Percentiles rank a stretch among this genome's conserved stretches.
Conservation (phyloP, 2,797 vertebrate genomes). For the Menidia menidia region DNA sequence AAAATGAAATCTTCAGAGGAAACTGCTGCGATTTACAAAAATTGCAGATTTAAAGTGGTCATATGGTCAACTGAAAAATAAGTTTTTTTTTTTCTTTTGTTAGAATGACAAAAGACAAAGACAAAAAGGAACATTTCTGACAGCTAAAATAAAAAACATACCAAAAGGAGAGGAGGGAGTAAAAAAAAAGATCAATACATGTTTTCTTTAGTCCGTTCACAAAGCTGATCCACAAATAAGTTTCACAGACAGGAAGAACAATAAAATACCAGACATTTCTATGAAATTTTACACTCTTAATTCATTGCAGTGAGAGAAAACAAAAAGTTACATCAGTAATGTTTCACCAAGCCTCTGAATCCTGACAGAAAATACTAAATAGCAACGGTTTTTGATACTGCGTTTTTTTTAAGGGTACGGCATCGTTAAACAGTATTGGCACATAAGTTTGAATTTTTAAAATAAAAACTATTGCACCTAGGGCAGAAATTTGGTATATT, state of each 20-base stretch:
- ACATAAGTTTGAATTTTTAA: too few relatives aligned
- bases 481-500: too few relatives aligned
- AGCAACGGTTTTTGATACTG: too few relatives aligned
- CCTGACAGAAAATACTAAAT: not conserved
- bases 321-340: slow-evolving; percentile 6
- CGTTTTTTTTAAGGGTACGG: too few relatives aligned
- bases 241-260: slow-evolving; percentile 7
- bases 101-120: not conserved
- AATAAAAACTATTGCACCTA: too few relatives aligned
- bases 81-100: slow-evolving; percentile 16
- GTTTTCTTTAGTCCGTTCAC: slow-evolving; percentile 13
- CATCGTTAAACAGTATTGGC: too few relatives aligned
- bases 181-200: slow-evolving; percentile 14
- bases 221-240: slow-evolving; percentile 30
- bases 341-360: not conserved
- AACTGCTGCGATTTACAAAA: slow-evolving; percentile 61
- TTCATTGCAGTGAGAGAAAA: slow-evolving; percentile 12
- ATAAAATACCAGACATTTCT: slow-evolving; percentile 34
- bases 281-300: not conserved
- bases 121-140: slow-evolving; percentile 19
- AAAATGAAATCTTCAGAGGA: slow-evolving; percentile 53
- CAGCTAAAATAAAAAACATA: slow-evolving; percentile 34
- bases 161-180: slow-evolving; percentile 18
- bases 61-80: slow-evolving; percentile 28
- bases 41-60: slow-evolving; percentile 48